Conservation (phyloP, 2,888 invertebrate species). For the Dryobotodes eremita region DNA sequence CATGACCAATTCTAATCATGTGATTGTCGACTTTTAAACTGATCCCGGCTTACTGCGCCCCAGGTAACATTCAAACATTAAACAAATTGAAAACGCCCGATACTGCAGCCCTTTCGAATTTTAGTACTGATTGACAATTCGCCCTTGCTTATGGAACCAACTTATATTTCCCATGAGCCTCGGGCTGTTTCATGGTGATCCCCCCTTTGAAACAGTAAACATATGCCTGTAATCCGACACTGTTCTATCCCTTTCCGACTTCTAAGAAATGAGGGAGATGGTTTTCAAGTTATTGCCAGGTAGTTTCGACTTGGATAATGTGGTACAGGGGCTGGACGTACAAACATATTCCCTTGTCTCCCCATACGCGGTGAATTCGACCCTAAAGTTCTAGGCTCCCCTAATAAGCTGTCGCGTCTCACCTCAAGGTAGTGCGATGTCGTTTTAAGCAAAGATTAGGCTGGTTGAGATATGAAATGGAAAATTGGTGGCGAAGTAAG, state of each 20-base stretch:
- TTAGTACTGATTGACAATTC: slow-evolving; percentile 86
- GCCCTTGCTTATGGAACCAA: slow-evolving; percentile 82
- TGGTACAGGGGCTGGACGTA: slow-evolving; percentile 77
- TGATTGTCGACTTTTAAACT: slow-evolving; percentile 50
- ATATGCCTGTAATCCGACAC: slow-evolving; percentile 74
- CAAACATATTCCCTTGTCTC: slow-evolving; percentile 86
- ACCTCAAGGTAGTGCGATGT: slow-evolving; percentile 84
- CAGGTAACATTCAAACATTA: slow-evolving; percentile 73
- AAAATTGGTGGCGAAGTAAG: slow-evolving; percentile 19
- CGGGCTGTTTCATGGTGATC: slow-evolving; percentile 79
- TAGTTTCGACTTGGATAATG: slow-evolving; percentile 68
- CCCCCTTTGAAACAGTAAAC: slow-evolving; percentile 79
- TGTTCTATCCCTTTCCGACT: slow-evolving; percentile 72
- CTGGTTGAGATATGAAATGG: slow-evolving; percentile 42
- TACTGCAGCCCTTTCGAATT: slow-evolving; percentile 79
- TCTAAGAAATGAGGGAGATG: slow-evolving; percentile 70
- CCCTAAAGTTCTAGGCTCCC: slow-evolving; percentile 90
- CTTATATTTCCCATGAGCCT: slow-evolving; percentile 87
- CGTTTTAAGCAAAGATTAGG: slow-evolving; percentile 74
- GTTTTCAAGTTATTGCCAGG: slow-evolving; percentile 69
- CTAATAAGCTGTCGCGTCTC: slow-evolving; percentile 88
- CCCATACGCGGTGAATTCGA: slow-evolving; percentile 83
- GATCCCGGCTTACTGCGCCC: slow-evolving; percentile 54
- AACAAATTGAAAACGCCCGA: slow-evolving; percentile 83
- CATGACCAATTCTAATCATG: slow-evolving; percentile 50